These are phyloP conservation scores for Brenthis ino DNA, from an alignment of 2,888 invertebrate species.

Conservation along the genomic window DNA sequence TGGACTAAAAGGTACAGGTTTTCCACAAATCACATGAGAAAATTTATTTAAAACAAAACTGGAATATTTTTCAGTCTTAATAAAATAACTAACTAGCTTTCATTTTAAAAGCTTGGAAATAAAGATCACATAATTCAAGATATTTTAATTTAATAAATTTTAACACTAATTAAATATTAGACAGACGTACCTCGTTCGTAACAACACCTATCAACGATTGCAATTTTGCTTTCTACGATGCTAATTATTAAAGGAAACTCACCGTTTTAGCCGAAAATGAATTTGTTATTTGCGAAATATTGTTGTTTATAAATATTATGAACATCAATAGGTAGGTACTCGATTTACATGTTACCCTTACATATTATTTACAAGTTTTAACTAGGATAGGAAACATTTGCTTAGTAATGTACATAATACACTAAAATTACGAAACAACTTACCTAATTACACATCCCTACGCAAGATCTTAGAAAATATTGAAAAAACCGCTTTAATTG, in stretches of 20 bases:
- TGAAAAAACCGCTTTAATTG: conserved; percentile 77
- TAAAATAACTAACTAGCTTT: conserved; percentile 67
- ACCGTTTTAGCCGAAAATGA: conserved; percentile 64
- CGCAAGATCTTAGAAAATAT: conserved; percentile 77
- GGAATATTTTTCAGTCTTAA: conserved; percentile 80
- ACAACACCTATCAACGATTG: conserved; percentile 75
- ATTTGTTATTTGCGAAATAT: conserved; percentile 60
- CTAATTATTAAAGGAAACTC: conserved; percentile 79
- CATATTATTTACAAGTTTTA: conserved; percentile 71
- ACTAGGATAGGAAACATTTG: conserved; percentile 81
- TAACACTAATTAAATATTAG: conserved; percentile 71
- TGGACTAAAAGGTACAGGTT: conserved; percentile 74
- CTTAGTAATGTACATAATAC: conserved; percentile 74
- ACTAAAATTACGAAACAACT: conserved; percentile 76
- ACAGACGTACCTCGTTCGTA: conserved; percentile 67
- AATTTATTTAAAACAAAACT: conserved; percentile 66
- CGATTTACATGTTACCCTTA: conserved; percentile 74
- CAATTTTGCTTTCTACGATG: conserved; percentile 75
- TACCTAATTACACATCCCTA: conserved; percentile 69
- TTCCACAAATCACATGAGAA: conserved; percentile 58
- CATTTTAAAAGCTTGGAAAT: conserved; percentile 49
- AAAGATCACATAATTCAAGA: conserved; percentile 51
- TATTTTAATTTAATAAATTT: conserved; percentile 64
- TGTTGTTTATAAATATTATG: conserved; percentile 66
- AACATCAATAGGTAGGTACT: conserved; percentile 80